Evolutionary conservation across 2,113 vertebrate species (phyloP), one percentile per base, ranked within the genome.

Genomic region (Sebastes fasciatus): DNA sequence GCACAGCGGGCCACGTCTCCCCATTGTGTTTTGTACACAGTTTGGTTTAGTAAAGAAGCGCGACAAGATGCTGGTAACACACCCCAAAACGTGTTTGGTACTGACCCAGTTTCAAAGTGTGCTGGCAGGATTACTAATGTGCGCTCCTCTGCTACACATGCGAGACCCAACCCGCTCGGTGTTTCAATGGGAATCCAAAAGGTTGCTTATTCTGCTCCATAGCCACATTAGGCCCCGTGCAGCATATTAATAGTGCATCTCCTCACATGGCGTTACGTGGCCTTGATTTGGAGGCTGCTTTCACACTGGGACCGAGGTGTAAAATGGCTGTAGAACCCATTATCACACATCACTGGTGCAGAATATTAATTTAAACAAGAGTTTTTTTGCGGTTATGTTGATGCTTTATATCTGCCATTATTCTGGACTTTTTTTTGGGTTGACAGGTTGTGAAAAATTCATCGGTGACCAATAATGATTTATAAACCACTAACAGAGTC

Each of bases 111-210:
- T 92, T 92, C 13, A 65, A 81, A 83, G 87, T 43, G 83, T 62
- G 86, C 78, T 83, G 89, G 88, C 91, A 89, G 93, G 90, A 91
- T 92, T 92, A 89, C 90, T 89, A 88, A 93, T 91, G 86, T 14
- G 66, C 0, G 79, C 70, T 75, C 57, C 81, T 71, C 52, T 55
- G 86, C 75, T 85, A 79, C 64, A 64, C 69, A 49, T 8, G 16
- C 74, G 48, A 54, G 45, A 66, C 52, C 66, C 82, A 75, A 85
- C 86, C 80, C 58, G 85, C 72, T 88, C 69, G 9, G 5, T 61
- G 49, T 73, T 83, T 83, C 81, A 76, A 2, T 43, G 79, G 81
- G 80, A 60, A 87, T 54, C 68, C 68, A 52, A 60, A 34, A 72
- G 70, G 51, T 62, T 64, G 74, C 73, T 81, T 42, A 26, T 51